These are phyloP conservation scores for Motacilla alba DNA, from an alignment of 2,113 vertebrate species.

Conservation along the genomic window DNA sequence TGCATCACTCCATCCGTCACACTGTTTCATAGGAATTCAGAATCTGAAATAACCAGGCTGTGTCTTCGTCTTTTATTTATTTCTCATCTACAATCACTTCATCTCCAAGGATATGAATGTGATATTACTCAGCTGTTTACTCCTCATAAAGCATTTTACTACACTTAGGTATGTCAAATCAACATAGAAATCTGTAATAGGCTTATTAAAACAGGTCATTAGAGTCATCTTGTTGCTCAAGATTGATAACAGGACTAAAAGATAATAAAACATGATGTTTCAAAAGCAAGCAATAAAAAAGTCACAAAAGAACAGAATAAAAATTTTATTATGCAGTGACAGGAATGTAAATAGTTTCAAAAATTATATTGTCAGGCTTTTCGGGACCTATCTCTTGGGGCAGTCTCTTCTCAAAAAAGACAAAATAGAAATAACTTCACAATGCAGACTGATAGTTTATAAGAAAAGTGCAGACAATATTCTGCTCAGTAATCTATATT, in stretches of 20 bases:
- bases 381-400: not conserved
- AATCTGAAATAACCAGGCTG: not conserved
- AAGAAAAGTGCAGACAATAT: not conserved
- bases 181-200: slow-evolving; percentile 32
- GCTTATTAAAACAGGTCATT: slow-evolving; percentile 65
- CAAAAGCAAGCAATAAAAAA: slow-evolving; percentile 66
- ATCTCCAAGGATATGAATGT: slow-evolving; percentile 10
- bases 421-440: not conserved
- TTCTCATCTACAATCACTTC: slow-evolving; percentile 30
- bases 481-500: not conserved
- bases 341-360: slow-evolving; percentile 65
- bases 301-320: slow-evolving; percentile 61
- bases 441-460: not conserved
- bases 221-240: slow-evolving; percentile 43
- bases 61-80: slow-evolving; percentile 49
- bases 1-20: not conserved
- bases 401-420: not conserved
- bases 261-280: slow-evolving; percentile 63
- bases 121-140: slow-evolving; percentile 31
- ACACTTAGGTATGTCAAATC: slow-evolving; percentile 48
- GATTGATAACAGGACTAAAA: slow-evolving; percentile 59
- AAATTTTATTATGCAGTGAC: slow-evolving; percentile 48
- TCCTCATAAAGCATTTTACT: slow-evolving; percentile 51
- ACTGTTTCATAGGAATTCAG: not conserved
- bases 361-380: slow-evolving; percentile 34